These are phyloP conservation scores for Staurois parvus DNA, from an alignment of 2,797 vertebrate species.

Conservation along the genomic window DNA sequence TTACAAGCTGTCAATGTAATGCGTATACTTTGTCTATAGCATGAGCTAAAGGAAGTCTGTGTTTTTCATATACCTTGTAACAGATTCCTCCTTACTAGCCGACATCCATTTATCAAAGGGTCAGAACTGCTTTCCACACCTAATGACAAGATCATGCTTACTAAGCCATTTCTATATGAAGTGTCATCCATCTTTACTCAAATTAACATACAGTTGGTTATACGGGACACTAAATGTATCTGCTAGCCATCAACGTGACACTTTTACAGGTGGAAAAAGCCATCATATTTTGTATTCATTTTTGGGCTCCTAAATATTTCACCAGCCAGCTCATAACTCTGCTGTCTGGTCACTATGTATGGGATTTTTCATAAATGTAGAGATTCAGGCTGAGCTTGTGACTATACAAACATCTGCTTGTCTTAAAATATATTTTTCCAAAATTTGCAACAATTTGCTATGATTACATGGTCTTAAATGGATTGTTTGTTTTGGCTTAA, in stretches of 20 bases:
- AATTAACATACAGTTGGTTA: conserved; percentile 32
- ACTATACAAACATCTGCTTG: not conserved
- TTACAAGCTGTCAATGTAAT: not conserved
- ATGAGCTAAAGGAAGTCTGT: not conserved
- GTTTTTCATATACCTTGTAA: conserved; percentile 46
- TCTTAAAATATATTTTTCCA: not conserved
- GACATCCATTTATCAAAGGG: conserved; percentile 59
- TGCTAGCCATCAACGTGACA: conserved; percentile 27
- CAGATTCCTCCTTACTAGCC: conserved; percentile 60
- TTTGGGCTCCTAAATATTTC: conserved; percentile 25
- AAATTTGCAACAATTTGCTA: not conserved
- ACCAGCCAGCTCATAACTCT: not conserved
- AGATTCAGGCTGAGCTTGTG: not conserved
- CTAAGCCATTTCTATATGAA: conserved; percentile 64
- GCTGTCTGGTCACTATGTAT: not conserved
- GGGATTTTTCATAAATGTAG: not conserved
- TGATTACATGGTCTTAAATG: not conserved
- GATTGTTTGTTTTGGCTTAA: conserved; percentile 3
- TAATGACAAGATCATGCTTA: conserved; percentile 67
- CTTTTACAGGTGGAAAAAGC: conserved; percentile 17
- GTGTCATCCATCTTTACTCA: conserved; percentile 68
- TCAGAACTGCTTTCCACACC: conserved; percentile 61
- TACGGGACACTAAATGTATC: conserved; percentile 30
- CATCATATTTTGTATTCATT: not conserved
- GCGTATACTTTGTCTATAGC: not conserved